Percentiles rank a stretch among this genome's conserved stretches.
Evolutionary conservation across 2,888 invertebrate species (phyloP).

Genomic region (Junonia oenone): DNA sequence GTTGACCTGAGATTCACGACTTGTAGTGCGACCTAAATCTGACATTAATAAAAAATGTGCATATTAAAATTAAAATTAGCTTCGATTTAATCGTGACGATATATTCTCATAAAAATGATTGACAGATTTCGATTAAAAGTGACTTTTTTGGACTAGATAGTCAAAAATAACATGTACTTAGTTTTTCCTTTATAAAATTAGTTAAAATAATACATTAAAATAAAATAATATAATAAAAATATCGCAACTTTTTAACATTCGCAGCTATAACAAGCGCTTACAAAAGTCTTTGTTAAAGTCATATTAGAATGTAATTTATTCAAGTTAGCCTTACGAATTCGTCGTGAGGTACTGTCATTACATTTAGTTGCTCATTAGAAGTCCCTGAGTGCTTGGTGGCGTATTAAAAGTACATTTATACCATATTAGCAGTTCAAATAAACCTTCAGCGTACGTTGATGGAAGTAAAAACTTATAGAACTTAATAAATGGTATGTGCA

Average conservation of each 20-base stretch:
- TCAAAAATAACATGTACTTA: too few species aligned
- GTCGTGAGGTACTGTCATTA: neutral
- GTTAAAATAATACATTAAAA: too few species aligned
- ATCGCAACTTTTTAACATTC: neutral
- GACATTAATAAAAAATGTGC: too few species aligned
- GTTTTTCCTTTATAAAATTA: too few species aligned
- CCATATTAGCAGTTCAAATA: constrained; percentile 13
- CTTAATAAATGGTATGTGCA: too few species aligned
- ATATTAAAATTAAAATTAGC: too few species aligned
- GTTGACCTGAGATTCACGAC: neutral
- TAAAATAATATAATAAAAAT: neutral
- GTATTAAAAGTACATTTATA: constrained; percentile 17
- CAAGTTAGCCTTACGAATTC: neutral
- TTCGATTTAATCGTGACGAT: too few species aligned
- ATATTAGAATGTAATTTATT: neutral
- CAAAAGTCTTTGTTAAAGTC: neutral
- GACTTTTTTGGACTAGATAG: too few species aligned
- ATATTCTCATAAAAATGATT: too few species aligned
- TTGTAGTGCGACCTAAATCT: too few species aligned
- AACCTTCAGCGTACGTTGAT: neutral
- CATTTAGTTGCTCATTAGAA: neutral
- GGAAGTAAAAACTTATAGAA: too few species aligned
- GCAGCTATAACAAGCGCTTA: constrained; percentile 3
- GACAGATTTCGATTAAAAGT: too few species aligned
- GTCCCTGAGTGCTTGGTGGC: neutral